Evolutionary conservation across 2,113 vertebrate genomes (phyloP).

Genomic region (Agelaius tricolor): DNA sequence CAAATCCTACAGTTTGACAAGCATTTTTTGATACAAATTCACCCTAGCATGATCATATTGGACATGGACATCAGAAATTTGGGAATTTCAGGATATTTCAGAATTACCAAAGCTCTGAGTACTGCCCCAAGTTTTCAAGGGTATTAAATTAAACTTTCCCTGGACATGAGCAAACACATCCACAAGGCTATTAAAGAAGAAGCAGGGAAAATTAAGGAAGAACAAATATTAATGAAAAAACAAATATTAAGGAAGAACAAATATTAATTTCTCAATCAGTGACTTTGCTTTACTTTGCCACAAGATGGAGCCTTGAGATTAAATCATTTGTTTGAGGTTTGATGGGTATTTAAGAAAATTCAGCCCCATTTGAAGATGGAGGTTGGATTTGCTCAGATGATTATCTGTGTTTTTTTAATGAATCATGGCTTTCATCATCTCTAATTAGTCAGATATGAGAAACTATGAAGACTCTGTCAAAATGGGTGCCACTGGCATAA

Average conservation of each 20-base stretch:
- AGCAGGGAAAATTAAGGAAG: not conserved
- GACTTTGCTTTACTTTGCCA: constrained; percentile 24
- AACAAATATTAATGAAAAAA: not conserved
- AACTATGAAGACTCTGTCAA: not conserved
- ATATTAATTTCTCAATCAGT: not conserved
- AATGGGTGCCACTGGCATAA: not conserved
- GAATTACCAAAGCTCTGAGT: not conserved
- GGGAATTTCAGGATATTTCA: not conserved
- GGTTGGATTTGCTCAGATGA: not conserved
- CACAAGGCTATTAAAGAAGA: not conserved
- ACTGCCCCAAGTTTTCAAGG: not conserved
- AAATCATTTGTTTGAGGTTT: not conserved
- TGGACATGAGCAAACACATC: fast-evolving
- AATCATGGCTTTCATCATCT: not conserved
- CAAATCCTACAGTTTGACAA: not conserved
- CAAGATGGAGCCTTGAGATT: constrained; percentile 63
- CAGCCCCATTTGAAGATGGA: not conserved
- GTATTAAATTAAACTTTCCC: fast-evolving
- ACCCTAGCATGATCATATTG: fast-evolving
- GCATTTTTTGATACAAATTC: not conserved
- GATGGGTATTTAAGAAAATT: not conserved
- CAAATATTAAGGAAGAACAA: not conserved
- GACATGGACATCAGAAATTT: not conserved
- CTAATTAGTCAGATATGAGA: not conserved
- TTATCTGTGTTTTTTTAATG: not conserved